These are phyloP conservation scores for Trichonephila inaurata DNA, from an alignment of 1,140 invertebrate genomes.

Conservation along the genomic window DNA sequence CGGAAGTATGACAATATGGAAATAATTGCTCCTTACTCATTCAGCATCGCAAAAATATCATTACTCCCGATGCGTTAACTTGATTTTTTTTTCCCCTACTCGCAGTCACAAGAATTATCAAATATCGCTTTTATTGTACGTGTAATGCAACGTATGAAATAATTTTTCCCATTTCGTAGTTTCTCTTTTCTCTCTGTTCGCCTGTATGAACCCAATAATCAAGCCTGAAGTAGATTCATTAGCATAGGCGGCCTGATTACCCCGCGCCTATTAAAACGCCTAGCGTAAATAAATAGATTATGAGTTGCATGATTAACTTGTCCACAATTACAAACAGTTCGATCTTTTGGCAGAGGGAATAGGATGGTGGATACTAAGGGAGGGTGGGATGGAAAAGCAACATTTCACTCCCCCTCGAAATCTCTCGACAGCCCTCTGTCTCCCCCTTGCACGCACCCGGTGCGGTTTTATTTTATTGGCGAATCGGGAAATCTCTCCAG, in stretches of 20 bases:
- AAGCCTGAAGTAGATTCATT: constrained; percentile 67
- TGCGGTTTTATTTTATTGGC: constrained; percentile 76
- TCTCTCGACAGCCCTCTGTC: background rate
- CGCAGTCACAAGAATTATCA: constrained; percentile 41
- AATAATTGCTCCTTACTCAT: constrained; percentile 56
- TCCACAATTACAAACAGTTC: constrained; percentile 76
- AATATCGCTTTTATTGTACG: constrained; percentile 69
- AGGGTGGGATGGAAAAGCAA: constrained; percentile 25
- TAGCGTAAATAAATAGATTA: constrained; percentile 75
- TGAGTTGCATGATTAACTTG: constrained; percentile 69
- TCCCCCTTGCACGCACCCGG: constrained; percentile 11
- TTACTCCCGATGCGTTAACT: constrained; percentile 31
- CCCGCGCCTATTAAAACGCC: constrained; percentile 70
- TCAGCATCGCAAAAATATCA: constrained; percentile 53
- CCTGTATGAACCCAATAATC: constrained; percentile 58
- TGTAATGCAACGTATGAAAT: constrained; percentile 4
- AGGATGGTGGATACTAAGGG: constrained; percentile 23
- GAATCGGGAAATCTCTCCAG: constrained; percentile 60
- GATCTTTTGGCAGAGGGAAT: constrained; percentile 56
- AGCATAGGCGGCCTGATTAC: constrained; percentile 69
- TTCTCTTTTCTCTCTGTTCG: constrained; percentile 5
- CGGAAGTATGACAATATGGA: constrained; percentile 50
- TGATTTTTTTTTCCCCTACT: background rate
- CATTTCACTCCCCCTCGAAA: constrained; percentile 22
- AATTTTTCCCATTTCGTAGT: constrained; percentile 25